These are phyloP conservation scores for Epizoanthus illoricatus DNA, from an alignment of 92 coral and sea anemone species.

Conservation along the genomic window DNA sequence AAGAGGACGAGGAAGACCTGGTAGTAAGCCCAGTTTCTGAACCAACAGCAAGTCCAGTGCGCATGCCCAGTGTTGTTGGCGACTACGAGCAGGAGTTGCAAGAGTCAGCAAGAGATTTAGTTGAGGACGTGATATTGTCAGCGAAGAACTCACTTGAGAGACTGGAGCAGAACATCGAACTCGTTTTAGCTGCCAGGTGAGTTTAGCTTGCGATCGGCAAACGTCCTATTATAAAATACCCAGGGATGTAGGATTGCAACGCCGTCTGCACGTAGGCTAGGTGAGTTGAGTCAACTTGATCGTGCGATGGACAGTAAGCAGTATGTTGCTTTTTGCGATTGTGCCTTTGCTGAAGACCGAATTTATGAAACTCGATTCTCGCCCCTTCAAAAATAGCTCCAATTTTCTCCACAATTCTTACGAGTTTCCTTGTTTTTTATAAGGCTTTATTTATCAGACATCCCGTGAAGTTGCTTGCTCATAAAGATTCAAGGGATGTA, in stretches of 20 bases:
- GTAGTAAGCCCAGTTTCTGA: conserved; percentile 11
- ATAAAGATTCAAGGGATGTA: no score
- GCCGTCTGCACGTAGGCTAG: background rate
- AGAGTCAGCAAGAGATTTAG: conserved; percentile 54
- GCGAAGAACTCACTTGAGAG: conserved; percentile 57
- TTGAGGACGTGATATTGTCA: conserved; percentile 46
- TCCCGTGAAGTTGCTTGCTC: no score
- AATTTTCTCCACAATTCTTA: no score
- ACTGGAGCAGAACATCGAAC: conserved; percentile 23
- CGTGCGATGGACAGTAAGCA: no score
- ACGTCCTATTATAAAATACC: background rate
- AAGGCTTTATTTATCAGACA: no score
- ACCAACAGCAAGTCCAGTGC: conserved; percentile 18
- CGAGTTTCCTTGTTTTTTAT: no score
- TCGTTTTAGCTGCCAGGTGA: conserved; percentile 31
- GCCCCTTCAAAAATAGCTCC: no score
- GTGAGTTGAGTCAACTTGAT: background rate
- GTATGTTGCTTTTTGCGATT: no score
- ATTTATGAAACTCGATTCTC: no score
- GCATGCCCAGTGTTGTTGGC: conserved; percentile 10
- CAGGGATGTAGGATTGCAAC: background rate
- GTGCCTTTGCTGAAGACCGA: no score
- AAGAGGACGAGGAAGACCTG: conserved; percentile 14
- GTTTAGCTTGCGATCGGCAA: background rate
- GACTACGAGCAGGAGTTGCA: conserved; percentile 40